These are phyloP conservation scores for Coturnix japonica DNA, from an alignment of 2,113 vertebrate genomes.

Conservation along the genomic window DNA sequence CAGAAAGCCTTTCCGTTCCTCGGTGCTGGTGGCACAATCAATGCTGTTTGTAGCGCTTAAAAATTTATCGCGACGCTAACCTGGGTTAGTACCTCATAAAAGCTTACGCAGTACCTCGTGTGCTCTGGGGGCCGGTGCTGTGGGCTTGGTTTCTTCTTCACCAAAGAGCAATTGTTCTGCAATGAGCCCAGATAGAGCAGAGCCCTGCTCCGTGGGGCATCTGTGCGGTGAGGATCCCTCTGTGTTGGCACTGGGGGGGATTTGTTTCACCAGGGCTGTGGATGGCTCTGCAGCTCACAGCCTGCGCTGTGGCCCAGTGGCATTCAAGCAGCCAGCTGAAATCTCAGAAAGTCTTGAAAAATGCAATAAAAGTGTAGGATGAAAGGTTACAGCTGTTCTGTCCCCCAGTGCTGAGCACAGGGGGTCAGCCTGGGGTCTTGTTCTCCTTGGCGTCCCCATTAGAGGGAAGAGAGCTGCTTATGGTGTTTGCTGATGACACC, in stretches of 20 bases:
- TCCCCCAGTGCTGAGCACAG: background rate
- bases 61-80: slow-evolving; percentile 29
- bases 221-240: background rate
- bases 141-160: background rate
- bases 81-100: background rate
- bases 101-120: background rate
- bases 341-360: slow-evolving; percentile 33
- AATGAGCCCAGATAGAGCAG: background rate
- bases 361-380: slow-evolving; percentile 1
- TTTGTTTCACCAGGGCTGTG: background rate
- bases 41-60: slow-evolving; percentile 60
- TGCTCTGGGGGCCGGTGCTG: background rate
- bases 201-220: background rate
- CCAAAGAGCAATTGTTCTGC: background rate
- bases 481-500: background rate
- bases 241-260: rapidly evolving
- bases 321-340: background rate
- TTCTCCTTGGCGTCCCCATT: background rate
- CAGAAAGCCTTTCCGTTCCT: background rate
- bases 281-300: background rate
- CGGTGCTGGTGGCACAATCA: background rate
- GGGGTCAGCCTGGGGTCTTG: background rate
- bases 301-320: background rate
- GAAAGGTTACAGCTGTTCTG: slow-evolving; percentile 52
- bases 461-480: background rate